Percentiles rank a stretch among this genome's conserved stretches.
Evolutionary conservation across 92 coral and sea anemone genomes (phyloP).

Genomic region (Porites rus): DNA sequence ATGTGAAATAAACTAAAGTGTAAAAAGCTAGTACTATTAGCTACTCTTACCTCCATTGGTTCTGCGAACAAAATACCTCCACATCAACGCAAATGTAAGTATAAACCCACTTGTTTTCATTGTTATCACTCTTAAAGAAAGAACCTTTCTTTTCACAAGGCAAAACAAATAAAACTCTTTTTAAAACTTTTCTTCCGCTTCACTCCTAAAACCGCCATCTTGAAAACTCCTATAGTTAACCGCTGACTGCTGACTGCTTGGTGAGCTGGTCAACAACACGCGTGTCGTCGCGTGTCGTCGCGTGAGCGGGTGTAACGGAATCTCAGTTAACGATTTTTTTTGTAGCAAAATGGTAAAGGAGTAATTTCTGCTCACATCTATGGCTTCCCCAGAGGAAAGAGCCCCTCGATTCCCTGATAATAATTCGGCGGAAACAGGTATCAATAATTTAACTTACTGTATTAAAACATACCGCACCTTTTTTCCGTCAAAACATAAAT

Average conservation of each 20-base stretch:
- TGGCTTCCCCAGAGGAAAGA: constrained; percentile 4
- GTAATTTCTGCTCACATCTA: background rate
- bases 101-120: background rate
- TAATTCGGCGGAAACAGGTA: background rate
- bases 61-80: background rate
- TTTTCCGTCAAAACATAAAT: background rate
- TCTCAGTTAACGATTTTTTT: background rate
- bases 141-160: background rate
- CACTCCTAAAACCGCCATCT: constrained; percentile 58
- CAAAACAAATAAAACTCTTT: background rate
- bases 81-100: background rate
- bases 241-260: constrained; percentile 47
- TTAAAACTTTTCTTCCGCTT: too few species aligned
- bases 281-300: constrained; percentile 1
- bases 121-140: background rate
- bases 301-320: background rate
- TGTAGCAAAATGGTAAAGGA: background rate
- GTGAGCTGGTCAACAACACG: background rate
- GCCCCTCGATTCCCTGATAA: background rate
- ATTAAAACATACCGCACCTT: background rate
- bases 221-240: constrained; percentile 41
- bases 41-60: constrained; percentile 23
- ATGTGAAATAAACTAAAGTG: background rate
- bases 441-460: background rate
- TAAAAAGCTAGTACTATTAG: background rate